Base-by-base conservation (phyloP, 2,888 invertebrate genomes). In the Drosophila meridiana region DNA sequence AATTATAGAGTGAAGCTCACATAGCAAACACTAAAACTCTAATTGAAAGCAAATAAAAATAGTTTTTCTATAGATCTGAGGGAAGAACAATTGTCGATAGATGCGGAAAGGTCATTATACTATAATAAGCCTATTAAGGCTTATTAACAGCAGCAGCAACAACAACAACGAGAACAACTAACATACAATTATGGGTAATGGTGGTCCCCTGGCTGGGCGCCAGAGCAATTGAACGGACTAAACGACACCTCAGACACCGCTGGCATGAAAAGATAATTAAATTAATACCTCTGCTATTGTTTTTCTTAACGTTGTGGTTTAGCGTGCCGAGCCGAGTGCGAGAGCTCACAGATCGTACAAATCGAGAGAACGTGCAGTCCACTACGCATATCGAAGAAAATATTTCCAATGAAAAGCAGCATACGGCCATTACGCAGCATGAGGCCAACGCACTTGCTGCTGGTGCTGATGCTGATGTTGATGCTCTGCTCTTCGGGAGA, bases 241-340 rank as follows among this genome's bases (percentile, higher is more conserved):
- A 72, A 72, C 72, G 80, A 81, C 78, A 80, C 75, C 78, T 81
- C 78, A 61, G 78, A 65, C 53, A 65, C 53, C 68, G 28, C 50
- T 67, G 74, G 74, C 79, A 78, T 70, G 79, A 80, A 79, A 68
- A 82, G 59, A 81, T 81, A 81, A 80, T 80, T 80, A 81, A 80
- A 80, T 80, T 75, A 80, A 80, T 80, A 69, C 69, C 75, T 75
- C 70, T 70, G 73, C 73, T 62, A 70, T 80, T 80, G 77, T 79
- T 69, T 73, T 69, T 69, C 32, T 61, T 59, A 52, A 40, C 32
- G 40, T 59, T 58, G 42, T 45, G 13, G 56, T 45, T 60, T 56
- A 61, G 67, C 43, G 53, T 40, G 34, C 43, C 55, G 61, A 36
- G 34, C 43, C 43, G 61, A 57, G 55, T 57, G 60, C 62, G 66